Evolutionary conservation across 2,888 invertebrate species (phyloP).

Genomic region (Atrina japonica): DNA sequence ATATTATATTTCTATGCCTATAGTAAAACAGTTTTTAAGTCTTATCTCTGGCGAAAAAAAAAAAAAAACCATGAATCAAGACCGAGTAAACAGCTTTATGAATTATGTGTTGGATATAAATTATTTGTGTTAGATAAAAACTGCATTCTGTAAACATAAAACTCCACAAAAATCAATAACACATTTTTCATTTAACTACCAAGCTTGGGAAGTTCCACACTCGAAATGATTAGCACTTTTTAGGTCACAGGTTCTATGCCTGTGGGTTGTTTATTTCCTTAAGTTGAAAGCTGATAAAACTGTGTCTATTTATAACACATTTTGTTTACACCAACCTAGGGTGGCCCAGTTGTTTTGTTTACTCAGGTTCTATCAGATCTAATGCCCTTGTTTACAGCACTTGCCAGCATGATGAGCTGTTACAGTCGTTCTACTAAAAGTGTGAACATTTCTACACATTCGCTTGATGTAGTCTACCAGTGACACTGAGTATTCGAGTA

Average conservation of each 20-base stretch:
- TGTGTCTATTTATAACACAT: slow-evolving; percentile 40
- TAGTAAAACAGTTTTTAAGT: no score
- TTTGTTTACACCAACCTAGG: slow-evolving; percentile 44
- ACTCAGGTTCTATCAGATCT: slow-evolving; percentile 61
- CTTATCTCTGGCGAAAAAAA: no score
- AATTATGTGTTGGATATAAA: no score
- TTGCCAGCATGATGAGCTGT: slow-evolving; percentile 2
- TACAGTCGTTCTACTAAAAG: no score
- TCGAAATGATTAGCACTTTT: background rate
- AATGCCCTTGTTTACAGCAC: slow-evolving; percentile 59
- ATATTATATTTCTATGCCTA: no score
- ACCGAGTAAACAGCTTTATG: no score
- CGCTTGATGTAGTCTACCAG: no score
- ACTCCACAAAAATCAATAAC: slow-evolving; percentile 12
- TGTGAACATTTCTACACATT: no score
- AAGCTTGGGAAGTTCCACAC: background rate
- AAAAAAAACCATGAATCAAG: no score
- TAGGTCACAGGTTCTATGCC: no score
- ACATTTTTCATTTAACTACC: slow-evolving; percentile 10
- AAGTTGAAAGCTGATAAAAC: slow-evolving; percentile 22
- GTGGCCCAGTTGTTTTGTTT: slow-evolving; percentile 60
- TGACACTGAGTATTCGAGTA: no score
- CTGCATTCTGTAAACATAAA: slow-evolving; percentile 1
- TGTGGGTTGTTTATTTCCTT: slow-evolving; percentile 35
- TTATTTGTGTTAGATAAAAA: slow-evolving; percentile 3